Evolutionary conservation across 2,797 vertebrate species (phyloP).

Genomic region (Corythornis leucogaster): DNA sequence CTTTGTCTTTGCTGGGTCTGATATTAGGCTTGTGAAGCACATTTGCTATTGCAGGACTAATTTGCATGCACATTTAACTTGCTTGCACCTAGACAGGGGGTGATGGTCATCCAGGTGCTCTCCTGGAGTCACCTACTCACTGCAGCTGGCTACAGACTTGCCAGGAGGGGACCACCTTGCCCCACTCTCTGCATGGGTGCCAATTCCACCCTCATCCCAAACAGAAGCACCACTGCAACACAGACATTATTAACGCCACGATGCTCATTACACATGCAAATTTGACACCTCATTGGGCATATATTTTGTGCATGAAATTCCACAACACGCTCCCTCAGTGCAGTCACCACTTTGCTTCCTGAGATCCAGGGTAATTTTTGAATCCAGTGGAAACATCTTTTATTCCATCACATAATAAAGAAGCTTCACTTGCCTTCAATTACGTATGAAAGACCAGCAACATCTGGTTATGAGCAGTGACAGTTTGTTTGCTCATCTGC

Average conservation of each 20-base stretch:
- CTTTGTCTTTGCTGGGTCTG: not conserved
- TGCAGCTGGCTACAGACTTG: not conserved
- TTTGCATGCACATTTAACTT: not conserved
- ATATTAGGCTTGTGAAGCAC: not conserved
- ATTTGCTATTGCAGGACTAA: not conserved
- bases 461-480: not conserved
- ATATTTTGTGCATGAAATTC: not conserved
- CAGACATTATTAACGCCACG: not conserved
- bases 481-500: not conserved
- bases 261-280: not conserved
- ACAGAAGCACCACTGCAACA: not conserved
- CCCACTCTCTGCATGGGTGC: fast-evolving
- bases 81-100: not conserved
- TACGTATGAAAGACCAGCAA: not conserved
- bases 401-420: not conserved
- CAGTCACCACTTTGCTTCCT: fast-evolving
- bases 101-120: not conserved
- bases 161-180: fast-evolving
- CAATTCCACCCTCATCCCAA: fast-evolving
- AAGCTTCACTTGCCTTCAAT: not conserved
- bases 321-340: not conserved
- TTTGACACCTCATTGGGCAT: not conserved
- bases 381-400: not conserved
- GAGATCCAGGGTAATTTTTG: not conserved
- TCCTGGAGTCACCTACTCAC: not conserved